Base-by-base conservation (phyloP, 1,140 invertebrate genomes). In the Drosophila rhopaloa region DNA sequence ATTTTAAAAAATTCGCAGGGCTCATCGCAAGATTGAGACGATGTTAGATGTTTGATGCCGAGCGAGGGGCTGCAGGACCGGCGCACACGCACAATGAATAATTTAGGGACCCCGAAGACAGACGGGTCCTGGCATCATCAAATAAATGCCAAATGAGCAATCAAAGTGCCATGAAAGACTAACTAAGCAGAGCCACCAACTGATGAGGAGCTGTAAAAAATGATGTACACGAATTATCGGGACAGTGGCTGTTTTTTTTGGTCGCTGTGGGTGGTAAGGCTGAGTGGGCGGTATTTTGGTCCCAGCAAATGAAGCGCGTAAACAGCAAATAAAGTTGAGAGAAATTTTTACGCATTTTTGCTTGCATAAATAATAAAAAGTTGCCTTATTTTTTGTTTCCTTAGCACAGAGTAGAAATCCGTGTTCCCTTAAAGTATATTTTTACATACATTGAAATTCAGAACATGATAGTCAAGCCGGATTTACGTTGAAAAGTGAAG, bases 61-160 rank as follows among this genome's bases (percentile, higher is more conserved):
- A 62, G 27, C 48, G 19, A 19, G 38, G 38, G 13, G 37, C 14
- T 16, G 43, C 41, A 47, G 53, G 58, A 62, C 43, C 48, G 11
- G 37, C 41, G 48, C 27, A 56, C 55, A 58, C 76, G 76, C 65
- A 81, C 70, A 82, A 76, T 84, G 81, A 85, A 84, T 84, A 85
- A 85, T 85, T 85, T 85, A 86, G 68, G 44, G 62, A 46, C 40
- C 50, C 65, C 46, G 37, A 56, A 44, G 50, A 47, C 27, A 53
- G 75, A 54, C 57, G 51, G 59, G 50, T 75, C 60, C 43, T 67
- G 81, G 71, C 81, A 61, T 76, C 83, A 82, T 86, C 83, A 86
- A 88, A 88, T 88, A 88, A 86, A 88, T 83, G 83, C 84, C 84
- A 89, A 88, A 88, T 88, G 83, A 88, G 83, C 83, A 88, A 88